Conservation (phyloP, 2,888 invertebrate species). For the Caenorhabditis angaria region DNA sequence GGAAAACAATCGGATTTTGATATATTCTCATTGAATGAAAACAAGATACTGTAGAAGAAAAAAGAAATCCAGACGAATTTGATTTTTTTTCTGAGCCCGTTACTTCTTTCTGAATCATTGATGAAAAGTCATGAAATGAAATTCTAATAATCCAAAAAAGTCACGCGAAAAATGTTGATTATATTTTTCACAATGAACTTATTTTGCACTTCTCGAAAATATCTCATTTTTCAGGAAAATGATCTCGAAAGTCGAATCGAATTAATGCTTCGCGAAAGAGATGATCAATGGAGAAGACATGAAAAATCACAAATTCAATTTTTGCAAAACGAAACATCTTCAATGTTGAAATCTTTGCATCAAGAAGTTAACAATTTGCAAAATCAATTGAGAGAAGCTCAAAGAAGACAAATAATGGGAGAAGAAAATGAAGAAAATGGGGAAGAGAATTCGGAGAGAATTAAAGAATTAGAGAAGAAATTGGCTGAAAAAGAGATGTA, state of each 20-base stretch:
- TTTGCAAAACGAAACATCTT: slow-evolving; percentile 57
- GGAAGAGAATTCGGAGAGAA: slow-evolving; percentile 20
- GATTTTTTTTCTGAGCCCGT: background rate
- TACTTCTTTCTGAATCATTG: background rate
- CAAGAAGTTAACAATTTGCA: slow-evolving; percentile 59
- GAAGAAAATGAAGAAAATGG: slow-evolving; percentile 24
- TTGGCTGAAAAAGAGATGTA: slow-evolving; percentile 40
- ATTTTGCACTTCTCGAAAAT: background rate
- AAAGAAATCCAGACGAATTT: too few relatives aligned
- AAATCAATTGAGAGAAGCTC: slow-evolving; percentile 54
- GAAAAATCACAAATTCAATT: slow-evolving; percentile 60
- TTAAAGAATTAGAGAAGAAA: slow-evolving; percentile 43
- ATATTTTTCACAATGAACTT: too few relatives aligned
- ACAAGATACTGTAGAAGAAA: too few relatives aligned
- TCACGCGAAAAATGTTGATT: background rate
- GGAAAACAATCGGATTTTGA: too few relatives aligned
- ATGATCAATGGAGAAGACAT: slow-evolving; percentile 53
- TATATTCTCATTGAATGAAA: too few relatives aligned
- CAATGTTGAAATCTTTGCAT: slow-evolving; percentile 60
- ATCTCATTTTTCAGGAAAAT: slow-evolving; percentile 20
- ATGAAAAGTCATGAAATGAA: background rate
- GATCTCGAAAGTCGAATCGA: slow-evolving; percentile 46
- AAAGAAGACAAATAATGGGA: slow-evolving; percentile 23
- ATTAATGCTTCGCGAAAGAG: slow-evolving; percentile 45
- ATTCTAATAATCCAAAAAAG: background rate